Evolutionary conservation across 2,797 vertebrate species (phyloP).

Genomic region (Enteromius fasciolatus): DNA sequence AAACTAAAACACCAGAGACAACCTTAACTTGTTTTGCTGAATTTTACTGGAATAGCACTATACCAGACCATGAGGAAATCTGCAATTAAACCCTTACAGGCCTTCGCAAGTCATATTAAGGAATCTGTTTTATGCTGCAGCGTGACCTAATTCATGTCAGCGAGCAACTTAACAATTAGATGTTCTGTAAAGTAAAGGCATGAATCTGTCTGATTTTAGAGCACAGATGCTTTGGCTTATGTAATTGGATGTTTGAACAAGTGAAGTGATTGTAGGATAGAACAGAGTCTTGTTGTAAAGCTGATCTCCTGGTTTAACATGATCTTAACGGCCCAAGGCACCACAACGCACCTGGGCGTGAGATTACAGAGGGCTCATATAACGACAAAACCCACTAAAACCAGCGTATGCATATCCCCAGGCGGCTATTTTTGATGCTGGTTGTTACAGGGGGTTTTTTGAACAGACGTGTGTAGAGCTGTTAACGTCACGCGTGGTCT

Average conservation of each 20-base stretch:
- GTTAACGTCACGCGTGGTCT: background rate
- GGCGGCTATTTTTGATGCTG: conserved; percentile 27
- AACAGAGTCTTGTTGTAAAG: conserved; percentile 17
- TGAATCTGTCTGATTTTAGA: background rate
- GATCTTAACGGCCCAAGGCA: background rate
- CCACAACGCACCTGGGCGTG: conserved; percentile 1
- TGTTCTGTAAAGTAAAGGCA: background rate
- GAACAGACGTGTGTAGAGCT: background rate
- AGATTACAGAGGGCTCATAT: background rate
- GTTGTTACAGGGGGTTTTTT: conserved; percentile 1
- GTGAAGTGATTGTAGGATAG: conserved; percentile 21
- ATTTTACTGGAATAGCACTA: background rate
- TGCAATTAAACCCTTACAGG: conserved; percentile 11
- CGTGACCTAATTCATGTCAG: background rate
- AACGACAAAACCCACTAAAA: background rate
- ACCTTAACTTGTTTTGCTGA: background rate
- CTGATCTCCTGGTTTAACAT: conserved; percentile 8
- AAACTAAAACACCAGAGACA: background rate
- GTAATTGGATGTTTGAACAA: conserved; percentile 22
- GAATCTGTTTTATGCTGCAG: background rate
- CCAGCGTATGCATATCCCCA: background rate
- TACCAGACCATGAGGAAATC: background rate
- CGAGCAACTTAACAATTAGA: conserved; percentile 3
- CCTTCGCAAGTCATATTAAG: background rate
- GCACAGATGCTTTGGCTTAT: conserved; percentile 10